These are phyloP conservation scores for Carassius carassius DNA, from an alignment of 2,113 vertebrate genomes.

Conservation along the genomic window DNA sequence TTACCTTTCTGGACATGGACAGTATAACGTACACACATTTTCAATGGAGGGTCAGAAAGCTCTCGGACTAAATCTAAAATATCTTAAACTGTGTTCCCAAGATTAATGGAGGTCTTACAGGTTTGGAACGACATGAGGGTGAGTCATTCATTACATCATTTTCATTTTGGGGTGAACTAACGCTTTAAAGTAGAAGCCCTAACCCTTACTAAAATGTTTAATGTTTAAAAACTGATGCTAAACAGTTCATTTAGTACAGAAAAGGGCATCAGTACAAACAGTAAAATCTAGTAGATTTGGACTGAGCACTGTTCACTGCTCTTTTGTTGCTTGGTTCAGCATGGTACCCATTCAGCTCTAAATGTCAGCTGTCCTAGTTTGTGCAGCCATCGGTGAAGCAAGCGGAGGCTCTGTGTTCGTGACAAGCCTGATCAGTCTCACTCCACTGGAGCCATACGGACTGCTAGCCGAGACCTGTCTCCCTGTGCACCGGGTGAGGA, in stretches of 20 bases:
- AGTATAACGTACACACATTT: too few species aligned
- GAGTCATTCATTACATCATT: too few species aligned
- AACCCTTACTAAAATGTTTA: not conserved
- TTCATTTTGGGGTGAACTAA: too few species aligned
- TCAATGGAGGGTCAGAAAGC: too few species aligned
- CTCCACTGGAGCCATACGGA: constrained; percentile 65
- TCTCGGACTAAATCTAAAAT: too few species aligned
- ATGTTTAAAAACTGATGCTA: not conserved
- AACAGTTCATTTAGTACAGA: not conserved
- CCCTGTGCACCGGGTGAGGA: constrained; percentile 28
- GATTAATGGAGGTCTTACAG: too few species aligned
- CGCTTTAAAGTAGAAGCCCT: not conserved
- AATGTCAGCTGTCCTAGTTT: constrained; percentile 53
- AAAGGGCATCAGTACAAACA: not conserved
- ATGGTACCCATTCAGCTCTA: constrained; percentile 16
- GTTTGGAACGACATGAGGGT: too few species aligned
- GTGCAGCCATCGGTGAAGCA: constrained; percentile 53
- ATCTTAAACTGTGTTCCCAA: too few species aligned
- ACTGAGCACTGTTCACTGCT: constrained; percentile 13
- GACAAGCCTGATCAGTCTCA: constrained; percentile 65
- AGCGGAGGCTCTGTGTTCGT: constrained; percentile 53
- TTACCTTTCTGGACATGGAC: too few species aligned
- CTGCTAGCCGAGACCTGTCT: constrained; percentile 66
- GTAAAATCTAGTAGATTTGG: not conserved
- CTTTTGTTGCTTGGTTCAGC: constrained; percentile 9